Evolutionary conservation across 2,113 vertebrate species (phyloP).

Genomic region (Fregetta grallaria): DNA sequence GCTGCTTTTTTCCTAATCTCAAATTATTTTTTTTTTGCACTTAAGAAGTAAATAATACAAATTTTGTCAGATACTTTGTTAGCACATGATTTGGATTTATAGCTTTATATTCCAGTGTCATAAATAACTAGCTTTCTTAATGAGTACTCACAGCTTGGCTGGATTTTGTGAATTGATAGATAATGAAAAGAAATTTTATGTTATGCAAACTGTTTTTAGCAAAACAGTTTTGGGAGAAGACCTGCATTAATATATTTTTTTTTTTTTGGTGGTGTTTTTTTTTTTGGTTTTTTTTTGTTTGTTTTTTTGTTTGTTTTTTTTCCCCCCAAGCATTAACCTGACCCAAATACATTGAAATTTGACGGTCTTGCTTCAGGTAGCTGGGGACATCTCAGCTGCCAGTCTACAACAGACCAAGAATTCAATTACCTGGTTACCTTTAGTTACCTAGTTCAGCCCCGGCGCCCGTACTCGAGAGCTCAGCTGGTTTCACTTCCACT

Average conservation of each 20-base stretch:
- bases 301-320: no score
- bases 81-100: neutral
- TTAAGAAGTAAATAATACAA: neutral
- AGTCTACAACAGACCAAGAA: neutral
- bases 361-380: neutral
- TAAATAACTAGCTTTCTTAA: neutral
- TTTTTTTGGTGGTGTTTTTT: no score
- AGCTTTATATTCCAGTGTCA: neutral
- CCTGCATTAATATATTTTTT: neutral
- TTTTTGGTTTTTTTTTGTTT: no score
- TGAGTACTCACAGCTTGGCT: neutral
- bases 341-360: neutral
- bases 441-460: fast-evolving
- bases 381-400: neutral
- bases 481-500: neutral
- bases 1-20: neutral
- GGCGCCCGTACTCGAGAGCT: no score
- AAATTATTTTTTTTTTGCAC: neutral
- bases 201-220: neutral
- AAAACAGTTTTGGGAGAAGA: neutral
- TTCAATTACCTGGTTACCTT: neutral
- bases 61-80: neutral
- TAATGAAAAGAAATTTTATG: neutral
- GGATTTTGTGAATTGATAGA: neutral
- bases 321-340: neutral